Evolutionary conservation across 2,797 vertebrate genomes (phyloP), one percentile per base, ranked within the genome.

Genomic region (Tangara arthus): DNA sequence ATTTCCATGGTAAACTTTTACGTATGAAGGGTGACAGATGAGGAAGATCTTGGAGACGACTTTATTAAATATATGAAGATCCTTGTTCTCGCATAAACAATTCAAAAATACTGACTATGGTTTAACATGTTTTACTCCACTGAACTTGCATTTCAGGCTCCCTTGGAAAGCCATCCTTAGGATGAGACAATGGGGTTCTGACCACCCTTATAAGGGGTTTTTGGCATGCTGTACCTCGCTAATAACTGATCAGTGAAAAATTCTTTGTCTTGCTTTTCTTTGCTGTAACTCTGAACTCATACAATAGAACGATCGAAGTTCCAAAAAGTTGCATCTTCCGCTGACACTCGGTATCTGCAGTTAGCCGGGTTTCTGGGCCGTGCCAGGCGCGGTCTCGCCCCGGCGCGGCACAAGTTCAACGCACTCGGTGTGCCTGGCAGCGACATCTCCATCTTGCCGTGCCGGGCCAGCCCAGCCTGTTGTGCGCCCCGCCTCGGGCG

Each of bases 401-500:
- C 5, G 3, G 32, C 32, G 42, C 18, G 1, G 41, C 71, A 2
- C 26, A 2, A 52, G 14, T 9, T 34, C 23, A 26, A 7, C 0
- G 71, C 24, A 8, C 47, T 63, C 2, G 0, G 76, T 3, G 5
- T 5, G 28, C 14, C 63, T 26, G 13, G 81, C 85, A 42, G 79
- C 39, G 3, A 50, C 17, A 85, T 78, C 92, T 95, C 96, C 93
- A 86, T 94, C 80, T 95, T 50, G 47, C 9, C 17, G 55, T 0
- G 78, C 9, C 4, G 7, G 49, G 87, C 71, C 68, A 5, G 27
- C 55, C 28, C 90, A 72, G 77, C 73, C 88, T 49, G 88, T 34
- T 57, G 88, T 0, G 8, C 21, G 3, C 13, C 28, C 41, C 49
- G 32, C 7, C 82, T 17, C 23, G 3, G 14, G 77, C 78, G 4